phyloP scores from a whole-genome alignment of 2,113 vertebrate genomes.

The Miniopterus natalensis region DNA sequence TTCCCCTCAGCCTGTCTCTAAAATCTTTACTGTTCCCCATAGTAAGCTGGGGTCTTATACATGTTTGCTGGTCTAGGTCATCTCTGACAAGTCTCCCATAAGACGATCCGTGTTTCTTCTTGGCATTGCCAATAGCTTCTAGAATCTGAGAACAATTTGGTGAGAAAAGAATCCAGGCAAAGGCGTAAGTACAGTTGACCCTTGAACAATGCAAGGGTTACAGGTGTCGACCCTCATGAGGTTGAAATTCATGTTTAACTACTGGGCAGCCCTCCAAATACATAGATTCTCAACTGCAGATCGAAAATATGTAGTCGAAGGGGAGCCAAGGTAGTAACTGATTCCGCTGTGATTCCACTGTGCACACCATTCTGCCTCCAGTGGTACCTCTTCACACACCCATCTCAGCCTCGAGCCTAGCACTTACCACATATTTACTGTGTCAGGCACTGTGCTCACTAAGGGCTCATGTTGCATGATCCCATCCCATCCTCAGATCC shows the following conservation, averaged over 20 bases:
- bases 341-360: no score
- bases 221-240: no score
- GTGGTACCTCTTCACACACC: background rate
- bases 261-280: background rate
- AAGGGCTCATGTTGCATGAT: fast-evolving
- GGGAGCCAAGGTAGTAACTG: background rate
- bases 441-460: background rate
- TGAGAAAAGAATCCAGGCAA: background rate
- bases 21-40: background rate
- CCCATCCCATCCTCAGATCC: background rate
- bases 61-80: background rate
- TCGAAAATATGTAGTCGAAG: background rate
- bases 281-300: background rate
- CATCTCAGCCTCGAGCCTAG: background rate
- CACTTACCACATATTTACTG: background rate
- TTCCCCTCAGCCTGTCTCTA: background rate
- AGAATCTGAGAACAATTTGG: conserved; percentile 5
- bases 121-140: background rate
- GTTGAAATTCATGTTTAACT: background rate
- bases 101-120: background rate
- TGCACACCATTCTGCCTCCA: background rate
- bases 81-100: background rate
- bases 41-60: background rate
- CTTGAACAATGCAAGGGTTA: background rate
- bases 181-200: background rate